Evolutionary conservation across 2,113 vertebrate species (phyloP), one percentile per base, ranked within the genome.

Genomic region (Scomber scombrus): DNA sequence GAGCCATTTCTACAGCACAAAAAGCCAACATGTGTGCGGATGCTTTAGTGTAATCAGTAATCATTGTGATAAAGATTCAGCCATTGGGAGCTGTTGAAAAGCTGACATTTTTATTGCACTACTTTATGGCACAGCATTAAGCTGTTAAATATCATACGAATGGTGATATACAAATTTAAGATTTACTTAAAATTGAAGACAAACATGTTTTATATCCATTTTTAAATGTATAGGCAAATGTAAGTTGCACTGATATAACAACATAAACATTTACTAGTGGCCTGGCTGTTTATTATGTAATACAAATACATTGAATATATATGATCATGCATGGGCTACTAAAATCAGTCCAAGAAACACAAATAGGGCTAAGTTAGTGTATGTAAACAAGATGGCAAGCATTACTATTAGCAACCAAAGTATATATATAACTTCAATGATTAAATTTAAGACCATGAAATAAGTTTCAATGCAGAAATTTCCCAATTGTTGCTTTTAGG

Each of bases 1-100:
- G 19, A 86, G 71, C 31, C 71, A 74, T 86, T 89, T 80, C 77
- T 66, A 10, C 52, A 66, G 70, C 26, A 71, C 80, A 78, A 50
- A 84, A 80, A 70, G 71, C 45, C 82, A 85, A 79, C 82, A 69
- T 88, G 85, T 78, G 84, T 76, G 71, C 80, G 68, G 83, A 88
- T 78, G 69, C 82, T 72, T 80, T 67, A 45, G 58, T 71, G 50
- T 50, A 63, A 77, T 50, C 60, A 75, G 79, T 73, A 85, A 88
- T 83, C 73, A 85, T 69, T 80, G 75, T 82, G 69, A 82, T 85
- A 60, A 81, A 88, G 81, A 78, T 81, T 82, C 74, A 60, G 34
- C 84, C 64, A 71, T 62, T 50, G 77, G 60, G 75, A 74, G 73
- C 67, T 81, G 57, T 84, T 78, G 80, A 78, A 84, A 77, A 60